A percentile compares a stretch with the other conserved stretches of the same genome.
These are phyloP conservation scores for Alcis repandata DNA, from an alignment of 2,888 invertebrate genomes.

Conservation along the genomic window DNA sequence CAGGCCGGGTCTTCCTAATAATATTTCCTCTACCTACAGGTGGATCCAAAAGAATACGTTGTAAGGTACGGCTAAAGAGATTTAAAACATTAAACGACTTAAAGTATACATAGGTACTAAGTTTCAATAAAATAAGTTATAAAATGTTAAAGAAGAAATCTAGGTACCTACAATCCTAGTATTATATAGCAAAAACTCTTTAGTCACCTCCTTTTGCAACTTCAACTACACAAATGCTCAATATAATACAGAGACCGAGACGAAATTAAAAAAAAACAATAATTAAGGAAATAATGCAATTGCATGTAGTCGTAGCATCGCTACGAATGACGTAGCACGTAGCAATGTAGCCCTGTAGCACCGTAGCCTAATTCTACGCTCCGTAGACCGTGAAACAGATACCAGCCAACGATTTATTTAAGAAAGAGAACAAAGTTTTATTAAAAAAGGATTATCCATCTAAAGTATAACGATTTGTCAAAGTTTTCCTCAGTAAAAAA, in stretches of 20 bases:
- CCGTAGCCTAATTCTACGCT: conserved; percentile 59
- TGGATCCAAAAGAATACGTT: no score
- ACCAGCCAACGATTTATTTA: conserved; percentile 4
- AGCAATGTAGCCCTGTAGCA: conserved; percentile 48
- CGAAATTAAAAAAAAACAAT: neutral
- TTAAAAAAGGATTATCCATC: neutral
- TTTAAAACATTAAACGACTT: no score
- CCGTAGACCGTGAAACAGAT: conserved; percentile 56
- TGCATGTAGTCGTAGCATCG: conserved; percentile 3
- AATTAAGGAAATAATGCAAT: neutral
- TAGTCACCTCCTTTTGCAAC: no score
- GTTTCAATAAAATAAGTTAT: no score
- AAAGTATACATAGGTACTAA: no score
- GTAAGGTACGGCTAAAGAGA: no score
- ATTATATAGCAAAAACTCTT: no score
- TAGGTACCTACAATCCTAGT: no score
- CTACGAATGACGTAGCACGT: conserved; percentile 50
- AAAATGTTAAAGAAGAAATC: no score
- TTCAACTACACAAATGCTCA: no score
- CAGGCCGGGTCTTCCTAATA: no score
- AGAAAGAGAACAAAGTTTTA: neutral
- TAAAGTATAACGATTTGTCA: neutral
- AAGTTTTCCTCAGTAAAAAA: neutral
- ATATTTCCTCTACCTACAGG: no score
- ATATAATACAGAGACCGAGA: neutral